Conservation (phyloP, 2,113 vertebrate species). For the Emydocephalus ijimae region DNA sequence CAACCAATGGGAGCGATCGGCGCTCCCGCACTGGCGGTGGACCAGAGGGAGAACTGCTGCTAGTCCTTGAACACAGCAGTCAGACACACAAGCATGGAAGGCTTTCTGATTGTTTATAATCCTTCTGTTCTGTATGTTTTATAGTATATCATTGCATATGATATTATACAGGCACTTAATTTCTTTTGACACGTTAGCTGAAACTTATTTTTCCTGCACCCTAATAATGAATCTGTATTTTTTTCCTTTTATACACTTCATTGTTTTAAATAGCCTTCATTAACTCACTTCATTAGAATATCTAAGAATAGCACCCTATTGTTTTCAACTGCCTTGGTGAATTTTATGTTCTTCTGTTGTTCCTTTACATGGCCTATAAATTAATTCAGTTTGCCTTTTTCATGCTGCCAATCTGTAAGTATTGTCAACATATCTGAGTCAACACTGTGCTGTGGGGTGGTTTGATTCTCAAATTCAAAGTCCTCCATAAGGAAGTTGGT, state of each 20-base stretch:
- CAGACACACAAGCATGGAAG: not conserved
- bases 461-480: not conserved
- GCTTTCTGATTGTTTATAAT: not conserved
- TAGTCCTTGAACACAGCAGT: too few relatives aligned
- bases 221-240: not conserved
- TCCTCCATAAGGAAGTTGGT: not conserved
- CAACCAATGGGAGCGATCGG: too few relatives aligned
- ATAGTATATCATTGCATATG: not conserved
- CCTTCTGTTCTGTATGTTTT: not conserved
- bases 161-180: not conserved
- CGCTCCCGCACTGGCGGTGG: too few relatives aligned
- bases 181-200: not conserved
- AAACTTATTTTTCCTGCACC: not conserved
- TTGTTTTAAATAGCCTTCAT: not conserved
- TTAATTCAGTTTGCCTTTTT: not conserved
- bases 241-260: too few relatives aligned
- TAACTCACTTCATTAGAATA: not conserved
- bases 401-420: not conserved
- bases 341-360: not conserved
- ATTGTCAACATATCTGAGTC: not conserved
- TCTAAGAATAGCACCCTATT: not conserved
- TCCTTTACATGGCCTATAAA: not conserved
- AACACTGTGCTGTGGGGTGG: not conserved
- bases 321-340: not conserved
- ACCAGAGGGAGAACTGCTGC: too few relatives aligned